A percentile compares a stretch with the other conserved stretches of the same genome.
These are phyloP conservation scores for Gryon sp. DNA, from an alignment of 1,140 invertebrate genomes.

Conservation along the genomic window DNA sequence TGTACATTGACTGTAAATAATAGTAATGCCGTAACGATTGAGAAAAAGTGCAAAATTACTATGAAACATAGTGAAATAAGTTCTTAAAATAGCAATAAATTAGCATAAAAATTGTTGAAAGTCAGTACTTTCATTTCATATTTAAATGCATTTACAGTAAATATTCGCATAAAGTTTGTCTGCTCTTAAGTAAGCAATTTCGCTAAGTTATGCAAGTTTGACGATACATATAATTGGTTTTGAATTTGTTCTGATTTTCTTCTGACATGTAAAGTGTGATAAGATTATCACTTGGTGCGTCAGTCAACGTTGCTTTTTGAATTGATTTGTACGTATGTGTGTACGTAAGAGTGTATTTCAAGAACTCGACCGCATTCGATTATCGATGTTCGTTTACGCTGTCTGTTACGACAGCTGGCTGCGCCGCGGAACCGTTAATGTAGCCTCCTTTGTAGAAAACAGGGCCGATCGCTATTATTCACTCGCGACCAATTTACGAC, in stretches of 20 bases:
- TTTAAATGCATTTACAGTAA: too few relatives aligned
- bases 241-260: constrained; percentile 24
- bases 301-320: constrained; percentile 26
- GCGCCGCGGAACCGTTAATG: constrained; percentile 62
- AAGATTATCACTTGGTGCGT: constrained; percentile 52
- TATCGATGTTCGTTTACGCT: constrained; percentile 48
- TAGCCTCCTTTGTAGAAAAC: constrained; percentile 65
- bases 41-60: too few relatives aligned
- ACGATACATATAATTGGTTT: too few relatives aligned
- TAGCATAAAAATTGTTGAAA: too few relatives aligned
- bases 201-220: too few relatives aligned
- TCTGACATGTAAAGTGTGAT: constrained; percentile 25
- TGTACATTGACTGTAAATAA: too few relatives aligned
- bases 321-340: constrained; percentile 66
- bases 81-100: too few relatives aligned
- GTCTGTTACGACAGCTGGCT: constrained; percentile 51
- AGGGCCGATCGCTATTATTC: constrained; percentile 61
- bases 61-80: too few relatives aligned
- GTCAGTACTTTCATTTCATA: too few relatives aligned
- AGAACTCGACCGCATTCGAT: constrained; percentile 69
- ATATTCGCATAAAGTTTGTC: too few relatives aligned
- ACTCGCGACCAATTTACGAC: constrained; percentile 61
- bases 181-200: too few relatives aligned
- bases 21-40: too few relatives aligned
- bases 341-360: constrained; percentile 57